Evolutionary conservation across 2,888 invertebrate genomes (phyloP).

Genomic region (Cephus pygmeus): DNA sequence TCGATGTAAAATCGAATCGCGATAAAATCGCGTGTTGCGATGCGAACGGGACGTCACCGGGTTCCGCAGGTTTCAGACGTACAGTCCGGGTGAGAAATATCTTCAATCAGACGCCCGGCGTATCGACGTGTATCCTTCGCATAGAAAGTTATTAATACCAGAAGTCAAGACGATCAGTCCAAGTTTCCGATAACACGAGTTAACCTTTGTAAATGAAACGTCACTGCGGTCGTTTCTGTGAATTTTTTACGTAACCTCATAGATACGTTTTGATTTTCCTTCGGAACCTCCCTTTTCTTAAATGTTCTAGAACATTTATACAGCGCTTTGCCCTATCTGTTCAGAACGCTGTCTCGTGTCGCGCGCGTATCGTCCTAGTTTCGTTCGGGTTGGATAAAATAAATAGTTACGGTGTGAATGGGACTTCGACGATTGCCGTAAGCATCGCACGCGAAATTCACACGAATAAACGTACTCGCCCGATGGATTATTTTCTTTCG

Average conservation of each 20-base stretch:
- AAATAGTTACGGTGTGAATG: neutral
- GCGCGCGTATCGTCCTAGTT: neutral
- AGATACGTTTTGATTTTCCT: too few species aligned
- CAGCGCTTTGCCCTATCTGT: too few species aligned
- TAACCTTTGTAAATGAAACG: neutral
- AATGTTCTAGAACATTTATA: too few species aligned
- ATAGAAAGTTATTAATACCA: neutral
- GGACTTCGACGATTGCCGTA: neutral
- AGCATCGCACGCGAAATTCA: neutral
- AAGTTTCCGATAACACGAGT: neutral
- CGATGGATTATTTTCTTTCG: neutral
- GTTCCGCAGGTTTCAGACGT: neutral
- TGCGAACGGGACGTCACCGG: neutral
- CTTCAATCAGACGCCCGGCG: too few species aligned
- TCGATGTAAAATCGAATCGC: neutral
- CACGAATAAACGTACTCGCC: neutral
- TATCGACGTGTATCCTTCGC: too few species aligned
- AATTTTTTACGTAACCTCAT: neutral
- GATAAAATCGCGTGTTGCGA: neutral
- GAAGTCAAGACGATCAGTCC: neutral
- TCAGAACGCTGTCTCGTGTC: too few species aligned
- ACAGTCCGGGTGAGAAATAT: neutral
- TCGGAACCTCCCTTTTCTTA: too few species aligned
- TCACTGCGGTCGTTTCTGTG: neutral
- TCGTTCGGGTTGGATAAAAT: neutral